These are phyloP conservation scores for Ellobius talpinus DNA, from an alignment of 2,113 vertebrate species.

Conservation along the genomic window DNA sequence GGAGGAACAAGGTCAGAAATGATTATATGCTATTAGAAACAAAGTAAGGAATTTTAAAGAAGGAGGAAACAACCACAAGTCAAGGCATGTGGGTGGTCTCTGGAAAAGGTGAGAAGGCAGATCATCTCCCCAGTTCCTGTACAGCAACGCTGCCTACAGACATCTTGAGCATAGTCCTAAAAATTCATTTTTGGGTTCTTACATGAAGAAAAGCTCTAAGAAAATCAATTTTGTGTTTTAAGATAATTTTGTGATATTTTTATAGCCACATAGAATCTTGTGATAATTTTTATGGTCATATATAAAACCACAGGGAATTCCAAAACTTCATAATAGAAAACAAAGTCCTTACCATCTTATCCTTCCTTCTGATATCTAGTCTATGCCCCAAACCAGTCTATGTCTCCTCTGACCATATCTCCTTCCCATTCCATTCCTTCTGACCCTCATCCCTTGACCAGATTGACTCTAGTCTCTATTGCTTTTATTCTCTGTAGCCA, in stretches of 20 bases:
- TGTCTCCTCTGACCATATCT: background rate
- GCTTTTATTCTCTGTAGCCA: background rate
- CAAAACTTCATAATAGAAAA: background rate
- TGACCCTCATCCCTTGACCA: background rate
- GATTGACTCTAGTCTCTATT: background rate
- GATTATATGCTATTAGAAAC: background rate
- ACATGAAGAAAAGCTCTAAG: background rate
- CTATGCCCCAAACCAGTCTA: background rate
- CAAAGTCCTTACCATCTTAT: background rate
- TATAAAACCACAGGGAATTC: background rate
- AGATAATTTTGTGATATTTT: background rate
- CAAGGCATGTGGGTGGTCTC: background rate
- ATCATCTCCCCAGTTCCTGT: background rate
- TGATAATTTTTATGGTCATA: background rate
- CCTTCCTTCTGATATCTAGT: background rate
- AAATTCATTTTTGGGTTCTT: background rate
- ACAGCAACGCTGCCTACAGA: background rate
- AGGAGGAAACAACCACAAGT: background rate
- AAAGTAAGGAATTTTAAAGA: background rate
- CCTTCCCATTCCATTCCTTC: background rate
- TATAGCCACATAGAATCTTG: background rate
- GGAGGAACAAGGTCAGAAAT: background rate
- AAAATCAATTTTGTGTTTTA: background rate
- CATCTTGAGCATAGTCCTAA: background rate
- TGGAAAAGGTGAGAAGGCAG: background rate